Base-by-base conservation (phyloP, 35 echinoderm and acorn worm genomes). In the Anneissia japonica region DNA sequence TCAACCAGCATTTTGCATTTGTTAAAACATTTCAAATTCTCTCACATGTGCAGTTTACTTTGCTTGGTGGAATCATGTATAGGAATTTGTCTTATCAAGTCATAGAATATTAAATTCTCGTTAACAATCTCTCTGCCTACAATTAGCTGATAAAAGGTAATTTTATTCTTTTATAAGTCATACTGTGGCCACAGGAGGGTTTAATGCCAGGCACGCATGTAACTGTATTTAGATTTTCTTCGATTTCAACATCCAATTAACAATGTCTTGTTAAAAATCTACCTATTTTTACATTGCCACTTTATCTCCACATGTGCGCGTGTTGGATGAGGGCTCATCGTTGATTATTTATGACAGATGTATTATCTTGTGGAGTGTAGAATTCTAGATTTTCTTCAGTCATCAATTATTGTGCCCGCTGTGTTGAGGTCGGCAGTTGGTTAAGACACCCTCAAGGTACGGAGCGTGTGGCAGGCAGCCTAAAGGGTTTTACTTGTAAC, bases 381-480 rank as follows among this genome's bases (percentile, higher is more conserved):
- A 23, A 19, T 64, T 64, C 51, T 64, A 9, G 51, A 64, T 64
- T 64, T 64, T 23, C 26, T 64, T 9, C 51, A 23, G 51, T 64
- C 51, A 19, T 64, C 51, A 64, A 64, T 64, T 64, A 64, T 23
- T 9, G 21, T 64, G 21, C 51, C 55, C 3, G 87, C 74, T 34
- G 77, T 51, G 19, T 80, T 88, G 0, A 90, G 79, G 51, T 89
- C 87, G 40, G 90, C 91, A 0, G 84, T 74, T 33, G 88, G 85
- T 38, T 92, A 88, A 29, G 91, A 55, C 19, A 64, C 51, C 51
- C 51, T 64, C 26, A 64, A 64, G 51, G 51, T 64, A 64, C 51
- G 5, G 21, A 64, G 51, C 51, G 19, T 64, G 51, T 23, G 51
- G 51, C 51, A 64, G 51, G 21, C 51, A 26, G 7, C 9, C 51